A percentile compares a stretch with the other conserved stretches of the same genome.
Evolutionary conservation across 2,888 invertebrate genomes (phyloP).

Genomic region (Melipona beecheii): DNA sequence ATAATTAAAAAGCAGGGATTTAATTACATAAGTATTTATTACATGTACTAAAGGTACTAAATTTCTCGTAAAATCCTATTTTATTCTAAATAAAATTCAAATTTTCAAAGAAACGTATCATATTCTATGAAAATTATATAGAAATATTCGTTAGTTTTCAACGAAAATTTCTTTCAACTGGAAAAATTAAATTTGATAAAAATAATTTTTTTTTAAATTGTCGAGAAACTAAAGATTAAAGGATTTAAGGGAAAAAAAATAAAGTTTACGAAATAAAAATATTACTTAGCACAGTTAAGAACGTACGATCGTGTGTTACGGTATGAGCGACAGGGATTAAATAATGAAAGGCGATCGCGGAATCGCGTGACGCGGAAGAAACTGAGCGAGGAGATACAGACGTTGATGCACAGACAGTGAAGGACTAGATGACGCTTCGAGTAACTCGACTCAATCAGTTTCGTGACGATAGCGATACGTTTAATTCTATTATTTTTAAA

Average conservation of each 20-base stretch:
- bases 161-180: too few relatives aligned
- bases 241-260: neutral
- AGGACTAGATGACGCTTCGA: neutral
- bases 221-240: neutral
- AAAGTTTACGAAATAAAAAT: neutral
- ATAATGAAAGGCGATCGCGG: conserved; percentile 30
- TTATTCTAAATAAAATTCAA: too few relatives aligned
- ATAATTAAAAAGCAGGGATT: too few relatives aligned
- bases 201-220: neutral
- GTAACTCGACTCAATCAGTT: conserved; percentile 14
- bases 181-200: too few relatives aligned
- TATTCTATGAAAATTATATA: too few relatives aligned
- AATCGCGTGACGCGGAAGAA: conserved; percentile 25
- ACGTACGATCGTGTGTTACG: conserved; percentile 7
- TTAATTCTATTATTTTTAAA: neutral
- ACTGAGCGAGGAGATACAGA: conserved; percentile 11
- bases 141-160: too few relatives aligned
- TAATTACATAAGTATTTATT: too few relatives aligned
- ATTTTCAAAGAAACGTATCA: too few relatives aligned
- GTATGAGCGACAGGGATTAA: conserved; percentile 24
- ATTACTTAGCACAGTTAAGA: conserved; percentile 6
- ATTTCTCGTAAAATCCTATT: too few relatives aligned
- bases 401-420: conserved; percentile 12
- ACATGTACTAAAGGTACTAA: too few relatives aligned
- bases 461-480: neutral